Conservation (phyloP, 2,113 vertebrate species). For the Odocoileus hemionus region DNA sequence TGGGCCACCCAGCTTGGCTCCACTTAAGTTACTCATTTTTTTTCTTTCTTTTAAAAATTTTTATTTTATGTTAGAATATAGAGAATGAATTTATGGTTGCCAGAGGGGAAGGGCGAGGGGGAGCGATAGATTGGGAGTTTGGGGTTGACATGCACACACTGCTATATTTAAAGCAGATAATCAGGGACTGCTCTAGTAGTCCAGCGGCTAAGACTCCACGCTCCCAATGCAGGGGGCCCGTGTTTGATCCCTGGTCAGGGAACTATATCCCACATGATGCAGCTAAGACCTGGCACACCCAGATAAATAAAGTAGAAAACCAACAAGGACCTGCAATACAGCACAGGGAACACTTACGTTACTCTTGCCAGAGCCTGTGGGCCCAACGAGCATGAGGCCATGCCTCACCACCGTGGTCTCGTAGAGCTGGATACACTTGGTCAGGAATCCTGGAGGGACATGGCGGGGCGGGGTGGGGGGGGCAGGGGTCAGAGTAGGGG, state of each 20-base stretch:
- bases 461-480: neutral
- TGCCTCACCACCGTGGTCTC: constrained; percentile 92
- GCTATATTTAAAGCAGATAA: neutral
- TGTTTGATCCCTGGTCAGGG: neutral
- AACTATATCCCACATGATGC: neutral
- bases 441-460: constrained; percentile 86
- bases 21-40: constrained; percentile 86
- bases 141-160: neutral
- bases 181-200: neutral
- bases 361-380: constrained; percentile 92
- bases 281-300: neutral
- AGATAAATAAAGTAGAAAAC: neutral
- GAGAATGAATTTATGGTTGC: neutral
- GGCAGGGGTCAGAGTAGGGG: neutral
- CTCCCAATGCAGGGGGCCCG: neutral
- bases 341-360: constrained; percentile 75
- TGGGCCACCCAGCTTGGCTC: neutral
- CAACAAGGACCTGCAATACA: neutral
- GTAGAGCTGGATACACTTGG: constrained; percentile 93
- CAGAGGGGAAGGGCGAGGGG: neutral
- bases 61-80: neutral
- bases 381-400: constrained; percentile 93
- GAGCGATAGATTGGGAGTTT: neutral
- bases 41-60: neutral
- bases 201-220: neutral